phyloP scores from a whole-genome alignment of 2,113 vertebrate genomes.

The Meleagris gallopavo region DNA sequence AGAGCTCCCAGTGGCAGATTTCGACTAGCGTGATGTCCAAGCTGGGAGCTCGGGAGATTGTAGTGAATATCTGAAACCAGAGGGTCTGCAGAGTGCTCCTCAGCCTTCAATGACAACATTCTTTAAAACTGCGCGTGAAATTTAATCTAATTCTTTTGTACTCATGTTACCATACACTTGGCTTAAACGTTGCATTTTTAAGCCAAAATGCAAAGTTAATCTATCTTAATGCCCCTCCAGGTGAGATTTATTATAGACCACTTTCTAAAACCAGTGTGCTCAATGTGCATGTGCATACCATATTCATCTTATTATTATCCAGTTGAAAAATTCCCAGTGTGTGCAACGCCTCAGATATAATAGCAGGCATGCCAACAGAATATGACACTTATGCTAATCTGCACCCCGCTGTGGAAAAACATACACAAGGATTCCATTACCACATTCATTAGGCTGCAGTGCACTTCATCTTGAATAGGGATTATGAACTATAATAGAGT shows the following conservation, averaged over 20 bases:
- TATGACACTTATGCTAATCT: slow-evolving; percentile 95
- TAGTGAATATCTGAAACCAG: background rate
- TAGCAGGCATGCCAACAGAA: slow-evolving; percentile 84
- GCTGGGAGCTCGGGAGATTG: slow-evolving; percentile 1
- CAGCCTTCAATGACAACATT: slow-evolving; percentile 63
- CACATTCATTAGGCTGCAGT: slow-evolving; percentile 88
- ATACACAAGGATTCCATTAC: slow-evolving; percentile 91
- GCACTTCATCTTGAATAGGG: slow-evolving; percentile 84
- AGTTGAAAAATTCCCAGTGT: slow-evolving; percentile 76
- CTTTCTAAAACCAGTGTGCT: slow-evolving; percentile 63
- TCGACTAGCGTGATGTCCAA: background rate
- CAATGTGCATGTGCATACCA: slow-evolving; percentile 65
- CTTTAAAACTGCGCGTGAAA: slow-evolving; percentile 68
- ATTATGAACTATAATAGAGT: slow-evolving; percentile 82
- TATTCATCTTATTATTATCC: slow-evolving; percentile 77
- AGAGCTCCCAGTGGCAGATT: background rate
- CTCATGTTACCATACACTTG: slow-evolving; percentile 60
- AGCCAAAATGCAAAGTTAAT: slow-evolving; percentile 74
- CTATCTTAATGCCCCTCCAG: slow-evolving; percentile 69
- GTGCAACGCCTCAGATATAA: slow-evolving; percentile 77
- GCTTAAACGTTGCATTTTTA: slow-evolving; percentile 58
- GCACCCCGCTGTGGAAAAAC: slow-evolving; percentile 85
- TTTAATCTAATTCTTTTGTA: slow-evolving; percentile 72
- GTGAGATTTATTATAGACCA: slow-evolving; percentile 78
- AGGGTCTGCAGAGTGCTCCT: slow-evolving; percentile 22